Conservation (phyloP, 2,888 invertebrate species). For the Cataglyphis altisquamis region DNA sequence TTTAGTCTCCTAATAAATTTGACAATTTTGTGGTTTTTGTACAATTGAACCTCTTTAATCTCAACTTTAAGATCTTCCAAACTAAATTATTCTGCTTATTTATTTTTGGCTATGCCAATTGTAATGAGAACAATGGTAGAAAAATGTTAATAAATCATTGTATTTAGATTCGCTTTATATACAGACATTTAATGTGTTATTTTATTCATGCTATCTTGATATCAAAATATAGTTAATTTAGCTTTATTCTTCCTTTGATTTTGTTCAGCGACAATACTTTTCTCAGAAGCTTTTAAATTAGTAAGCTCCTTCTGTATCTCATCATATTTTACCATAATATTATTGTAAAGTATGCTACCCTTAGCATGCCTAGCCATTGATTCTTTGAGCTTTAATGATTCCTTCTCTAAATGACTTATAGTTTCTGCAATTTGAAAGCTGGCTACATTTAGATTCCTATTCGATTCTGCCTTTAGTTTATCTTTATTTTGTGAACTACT, state of each 20-base stretch:
- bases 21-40: not conserved
- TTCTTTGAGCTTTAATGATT: constrained; percentile 89
- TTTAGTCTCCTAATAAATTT: not conserved
- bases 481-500: constrained; percentile 81
- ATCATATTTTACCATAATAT: constrained; percentile 88
- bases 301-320: constrained; percentile 89
- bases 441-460: constrained; percentile 91
- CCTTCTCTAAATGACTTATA: constrained; percentile 90
- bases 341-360: constrained; percentile 89
- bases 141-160: constrained; percentile 27
- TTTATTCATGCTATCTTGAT: constrained; percentile 10
- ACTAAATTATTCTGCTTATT: too few species aligned
- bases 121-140: not conserved
- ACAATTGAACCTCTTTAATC: not conserved
- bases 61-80: not conserved
- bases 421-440: constrained; percentile 91
- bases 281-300: constrained; percentile 89
- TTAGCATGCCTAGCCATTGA: constrained; percentile 89
- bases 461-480: constrained; percentile 87
- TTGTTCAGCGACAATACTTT: constrained; percentile 90
- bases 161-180: constrained; percentile 25
- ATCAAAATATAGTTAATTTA: constrained; percentile 92
- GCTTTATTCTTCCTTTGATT: constrained; percentile 91
- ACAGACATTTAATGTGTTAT: not conserved
- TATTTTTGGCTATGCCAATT: not conserved